Evolutionary conservation across 2,797 vertebrate species (phyloP), one percentile per base, ranked within the genome.

Genomic region (Morus bassanus): DNA sequence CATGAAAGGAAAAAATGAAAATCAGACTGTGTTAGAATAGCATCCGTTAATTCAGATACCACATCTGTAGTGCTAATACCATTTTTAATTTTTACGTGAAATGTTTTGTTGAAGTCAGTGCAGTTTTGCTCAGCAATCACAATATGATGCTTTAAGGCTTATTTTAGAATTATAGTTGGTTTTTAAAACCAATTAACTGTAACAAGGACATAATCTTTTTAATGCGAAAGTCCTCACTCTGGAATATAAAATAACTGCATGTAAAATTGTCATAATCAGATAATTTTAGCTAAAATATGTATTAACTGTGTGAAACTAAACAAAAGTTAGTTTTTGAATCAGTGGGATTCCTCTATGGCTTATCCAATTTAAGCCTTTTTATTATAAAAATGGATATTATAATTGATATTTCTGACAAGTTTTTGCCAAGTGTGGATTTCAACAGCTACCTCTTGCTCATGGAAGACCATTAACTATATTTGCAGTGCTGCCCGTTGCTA

Each of bases 201-300:
- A 97, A 93, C 87, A 89, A 92, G 88, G 86, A 81, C 75, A n/a
- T 95, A 79, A 95, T 95, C 86, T 95, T 95, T 95, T 77, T 89
- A 89, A 85, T 82, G 60, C 60, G 64, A 2, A 88, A 94, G 77
- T 74, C 80, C 53, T 93, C 74, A 7, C 57, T 92, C 84, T 54
- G 18, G 85, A 96, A 37, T 88, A 70, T 39, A 45, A 92, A 95
- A 69, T 88, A 95, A 80, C 88, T 94, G 68, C 78, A n/a, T 80
- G 72, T 94, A 43, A 93, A 93, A 91, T 92, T 19, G 2, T 83
- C 77, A 9, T 91, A 92, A 95, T 95, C 93, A 96, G 87, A 74
- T 91, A 89, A 89, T 94, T 96, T 96, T 77, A 68, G 81, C 84
- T 92, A 51, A 95, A 96, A 89, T 87, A n/a, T 4, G n/a, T 93